Percentiles rank a stretch among this genome's conserved stretches.
These are phyloP conservation scores for Pagrus major DNA, from an alignment of 2,113 vertebrate species.

Conservation along the genomic window DNA sequence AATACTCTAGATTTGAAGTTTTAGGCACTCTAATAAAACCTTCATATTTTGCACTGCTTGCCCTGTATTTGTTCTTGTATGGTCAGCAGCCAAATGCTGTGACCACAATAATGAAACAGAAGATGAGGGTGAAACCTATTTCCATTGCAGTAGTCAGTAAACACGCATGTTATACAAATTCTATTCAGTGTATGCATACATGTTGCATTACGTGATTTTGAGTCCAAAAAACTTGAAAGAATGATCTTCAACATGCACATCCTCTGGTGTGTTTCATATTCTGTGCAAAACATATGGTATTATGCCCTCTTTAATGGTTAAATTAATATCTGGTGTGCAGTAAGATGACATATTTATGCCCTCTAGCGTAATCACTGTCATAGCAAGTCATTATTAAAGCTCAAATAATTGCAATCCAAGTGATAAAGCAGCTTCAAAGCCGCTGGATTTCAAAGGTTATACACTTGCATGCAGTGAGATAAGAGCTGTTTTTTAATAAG, in stretches of 20 bases:
- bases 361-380: conserved; percentile 2
- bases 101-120: background rate
- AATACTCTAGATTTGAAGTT: too few relatives aligned
- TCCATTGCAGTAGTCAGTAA: background rate
- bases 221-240: background rate
- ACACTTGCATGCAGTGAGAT: background rate
- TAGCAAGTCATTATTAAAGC: background rate
- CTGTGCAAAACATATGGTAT: background rate
- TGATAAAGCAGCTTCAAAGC: background rate
- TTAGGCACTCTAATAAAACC: too few relatives aligned
- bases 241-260: background rate
- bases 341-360: background rate
- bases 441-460: background rate
- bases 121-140: background rate
- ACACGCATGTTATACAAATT: background rate
- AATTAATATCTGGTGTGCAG: conserved; percentile 2
- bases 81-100: too few relatives aligned
- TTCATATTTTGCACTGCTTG: background rate
- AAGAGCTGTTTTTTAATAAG: background rate
- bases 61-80: too few relatives aligned
- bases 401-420: conserved; percentile 13
- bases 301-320: background rate
- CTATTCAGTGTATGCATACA: background rate
- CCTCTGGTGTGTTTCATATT: background rate
- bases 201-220: background rate